Evolutionary conservation across 2,797 vertebrate species (phyloP), one percentile per base, ranked within the genome.

Genomic region (Malurus leucopterus): DNA sequence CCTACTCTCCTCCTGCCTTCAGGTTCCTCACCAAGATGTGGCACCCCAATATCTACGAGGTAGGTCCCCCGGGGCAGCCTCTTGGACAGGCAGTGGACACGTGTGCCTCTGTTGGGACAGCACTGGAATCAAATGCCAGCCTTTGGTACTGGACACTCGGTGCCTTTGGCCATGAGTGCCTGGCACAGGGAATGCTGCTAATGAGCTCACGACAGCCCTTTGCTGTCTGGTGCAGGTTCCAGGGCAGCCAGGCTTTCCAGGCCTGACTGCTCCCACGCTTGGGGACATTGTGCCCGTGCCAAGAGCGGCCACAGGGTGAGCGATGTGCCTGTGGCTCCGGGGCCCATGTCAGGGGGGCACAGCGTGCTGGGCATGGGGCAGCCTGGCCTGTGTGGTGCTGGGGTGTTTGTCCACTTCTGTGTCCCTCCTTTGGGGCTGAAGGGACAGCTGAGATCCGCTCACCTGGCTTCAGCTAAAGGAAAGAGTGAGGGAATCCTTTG

Each of bases 1-100:
- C 99, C 0, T 99, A 99, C 94, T 99, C 99, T 24, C 99, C 99
- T 14, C 99, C 99, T 8, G 97, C 99, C 74, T 99, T 99, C 88
- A 97, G 99, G 50, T 99, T 99, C 95, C 97, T 99, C 77, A 99
- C 99, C 70, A 99, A 99, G 96, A 99, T 99, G 99, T 99, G 99
- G 99, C 99, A 99, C 95, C 99, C 99, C 44, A 99, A 99, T 96
- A 99, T 99, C 92, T 99, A 99, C 0, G 99, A 99, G 99, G 99
- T 99, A 94, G 75, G 96, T 83, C 2, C 2, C 12, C 6, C 12
- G 16, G 63, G 47, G 15, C 44, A 22, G 26, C 0, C 3, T 21
- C 30, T 40, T 14, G 57, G 51, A 9, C 14, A 3, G 55, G 20
- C 26, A 3, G 43, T 27, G 32, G 30, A 18, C 32, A 34, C 3